Conservation (phyloP, 2,888 invertebrate genomes). For the Argyresthia goedartella region DNA sequence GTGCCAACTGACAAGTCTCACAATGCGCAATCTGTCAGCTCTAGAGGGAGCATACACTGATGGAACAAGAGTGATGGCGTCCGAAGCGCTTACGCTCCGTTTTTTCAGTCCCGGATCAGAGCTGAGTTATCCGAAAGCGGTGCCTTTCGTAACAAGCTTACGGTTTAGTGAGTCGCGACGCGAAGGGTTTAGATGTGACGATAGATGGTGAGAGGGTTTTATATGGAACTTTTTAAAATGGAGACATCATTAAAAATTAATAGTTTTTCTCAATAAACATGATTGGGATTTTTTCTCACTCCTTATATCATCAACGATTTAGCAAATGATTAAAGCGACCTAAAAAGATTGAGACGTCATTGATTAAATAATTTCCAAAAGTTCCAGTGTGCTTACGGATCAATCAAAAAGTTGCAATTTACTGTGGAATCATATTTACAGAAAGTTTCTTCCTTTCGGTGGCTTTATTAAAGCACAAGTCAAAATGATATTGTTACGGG, state of each 20-base stretch:
- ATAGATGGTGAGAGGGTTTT: no score
- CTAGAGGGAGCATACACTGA: constrained; percentile 10
- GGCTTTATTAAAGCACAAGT: no score
- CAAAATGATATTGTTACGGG: no score
- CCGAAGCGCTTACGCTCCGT: constrained; percentile 22
- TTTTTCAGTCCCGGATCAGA: constrained; percentile 17
- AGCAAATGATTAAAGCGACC: neutral
- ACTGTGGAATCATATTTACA: constrained; percentile 1
- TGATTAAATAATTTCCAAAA: neutral
- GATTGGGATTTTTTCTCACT: no score
- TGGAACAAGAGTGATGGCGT: constrained; percentile 34
- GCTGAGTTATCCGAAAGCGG: constrained; percentile 6
- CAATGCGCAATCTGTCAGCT: constrained; percentile 48
- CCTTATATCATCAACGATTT: neutral
- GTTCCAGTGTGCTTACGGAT: neutral
- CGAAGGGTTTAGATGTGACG: neutral
- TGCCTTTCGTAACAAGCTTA: constrained; percentile 15
- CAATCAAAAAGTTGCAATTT: constrained; percentile 1
- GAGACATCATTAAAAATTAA: no score
- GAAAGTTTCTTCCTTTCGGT: constrained; percentile 1
- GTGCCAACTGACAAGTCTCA: constrained; percentile 35
- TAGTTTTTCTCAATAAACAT: neutral
- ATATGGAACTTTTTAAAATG: no score
- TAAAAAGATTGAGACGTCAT: neutral
- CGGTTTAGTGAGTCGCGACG: constrained; percentile 1